Evolutionary conservation across 2,113 vertebrate species (phyloP), one percentile per base, ranked within the genome.

Genomic region (Guaruba guarouba): DNA sequence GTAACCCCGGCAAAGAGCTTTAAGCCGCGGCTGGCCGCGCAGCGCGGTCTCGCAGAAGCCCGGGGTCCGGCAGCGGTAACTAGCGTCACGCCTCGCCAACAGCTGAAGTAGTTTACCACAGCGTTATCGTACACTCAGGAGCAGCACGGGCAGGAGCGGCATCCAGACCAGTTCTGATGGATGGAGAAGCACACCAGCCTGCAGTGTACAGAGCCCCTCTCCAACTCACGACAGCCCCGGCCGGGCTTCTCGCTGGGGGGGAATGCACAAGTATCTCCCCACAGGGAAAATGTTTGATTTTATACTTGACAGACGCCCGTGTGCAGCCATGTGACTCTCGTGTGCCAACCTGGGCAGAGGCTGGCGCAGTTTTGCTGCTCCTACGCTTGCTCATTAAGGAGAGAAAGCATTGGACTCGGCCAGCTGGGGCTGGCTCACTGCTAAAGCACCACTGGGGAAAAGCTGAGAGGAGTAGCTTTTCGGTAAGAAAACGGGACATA

Each of bases 271-370:
- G 19, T 4, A 6, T 11, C 16, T 8, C 29, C 46, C 3, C 23
- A 3, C 23, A 3, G 37, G 13, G 23, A 31, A 29, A 4, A 27
- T 0, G 11, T 2, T 3, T 1, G 14, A 1, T 2, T 25, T 46
- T 4, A 0, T 9, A 1, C 39, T 1, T 2, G 43, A 1, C 22
- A 1, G 15, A 1, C 2, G 5, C 61, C 63, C 4, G 1, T 2
- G 18, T 5, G 61, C 33, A 1, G 5, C 1, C 19, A 7, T 43
- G 76, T 61, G n/a, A 14, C 9, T 28, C 6, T 11, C 8, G 12
- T 7, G 4, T 22, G 82, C 66, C 81, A 6, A 2, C 52, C 52
- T 17, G 4, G 24, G 16, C 62, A 8, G 35, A 3, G 35, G 10
- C 54, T 51, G 3, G 2, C 14, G 1, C 13, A 12, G 17, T 25